phyloP scores from a whole-genome alignment of 2,888 invertebrate species.

The Harpagoxenus sublaevis region DNA sequence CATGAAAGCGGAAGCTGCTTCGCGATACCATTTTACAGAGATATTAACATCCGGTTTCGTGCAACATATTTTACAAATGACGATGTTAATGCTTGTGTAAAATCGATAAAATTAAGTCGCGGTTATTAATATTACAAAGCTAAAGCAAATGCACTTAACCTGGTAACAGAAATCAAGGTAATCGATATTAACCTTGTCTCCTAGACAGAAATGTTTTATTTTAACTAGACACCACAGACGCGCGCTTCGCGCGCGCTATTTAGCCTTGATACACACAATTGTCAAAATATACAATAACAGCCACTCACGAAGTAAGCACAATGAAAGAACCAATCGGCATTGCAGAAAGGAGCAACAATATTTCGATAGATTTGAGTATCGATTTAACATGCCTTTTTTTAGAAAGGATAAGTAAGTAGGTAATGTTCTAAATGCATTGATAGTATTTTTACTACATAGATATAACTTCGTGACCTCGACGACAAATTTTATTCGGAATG shows the following conservation, averaged over 20 bases:
- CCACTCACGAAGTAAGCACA: too few relatives aligned
- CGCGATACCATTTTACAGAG: conserved; percentile 29
- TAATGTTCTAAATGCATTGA: neutral
- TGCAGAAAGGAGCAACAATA: too few relatives aligned
- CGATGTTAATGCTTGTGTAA: conserved; percentile 1
- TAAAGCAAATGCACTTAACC: neutral
- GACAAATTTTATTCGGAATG: conserved; percentile 5
- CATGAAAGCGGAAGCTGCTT: conserved; percentile 12
- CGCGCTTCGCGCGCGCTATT: too few relatives aligned
- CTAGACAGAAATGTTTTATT: neutral
- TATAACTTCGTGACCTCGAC: too few relatives aligned
- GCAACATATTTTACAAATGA: conserved; percentile 27
- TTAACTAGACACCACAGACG: too few relatives aligned
- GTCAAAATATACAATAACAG: too few relatives aligned
- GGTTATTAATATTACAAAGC: neutral
- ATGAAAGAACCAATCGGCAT: too few relatives aligned
- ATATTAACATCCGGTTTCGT: conserved; percentile 16
- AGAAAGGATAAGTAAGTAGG: too few relatives aligned
- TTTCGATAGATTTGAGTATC: too few relatives aligned
- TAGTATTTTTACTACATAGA: neutral
- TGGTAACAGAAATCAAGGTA: conserved; percentile 16
- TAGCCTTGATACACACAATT: too few relatives aligned
- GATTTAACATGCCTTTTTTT: too few relatives aligned
- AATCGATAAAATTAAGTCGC: conserved; percentile 41
- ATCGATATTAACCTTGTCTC: neutral